Evolutionary conservation across 2,888 invertebrate genomes (phyloP).

Genomic region (Acrobasis consociella): DNA sequence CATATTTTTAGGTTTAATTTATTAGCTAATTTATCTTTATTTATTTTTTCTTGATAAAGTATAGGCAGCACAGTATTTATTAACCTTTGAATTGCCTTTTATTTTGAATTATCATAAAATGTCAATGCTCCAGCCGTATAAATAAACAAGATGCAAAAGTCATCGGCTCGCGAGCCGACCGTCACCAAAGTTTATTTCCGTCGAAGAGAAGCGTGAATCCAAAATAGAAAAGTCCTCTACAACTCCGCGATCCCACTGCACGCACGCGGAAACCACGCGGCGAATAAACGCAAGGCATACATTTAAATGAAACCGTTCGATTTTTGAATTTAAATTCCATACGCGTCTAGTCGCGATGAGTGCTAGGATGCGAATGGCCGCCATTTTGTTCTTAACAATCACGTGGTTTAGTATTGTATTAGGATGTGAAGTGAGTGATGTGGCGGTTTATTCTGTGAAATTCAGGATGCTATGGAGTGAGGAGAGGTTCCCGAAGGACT

Average conservation of each 20-base stretch:
- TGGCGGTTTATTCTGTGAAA: slow-evolving; percentile 93
- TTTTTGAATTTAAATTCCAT: slow-evolving; percentile 27
- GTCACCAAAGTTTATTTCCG: slow-evolving; percentile 75
- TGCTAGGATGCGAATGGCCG: slow-evolving; percentile 52
- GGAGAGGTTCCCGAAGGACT: slow-evolving; percentile 94
- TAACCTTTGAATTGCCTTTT: background rate
- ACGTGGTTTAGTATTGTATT: slow-evolving; percentile 40
- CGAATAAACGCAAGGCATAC: slow-evolving; percentile 37
- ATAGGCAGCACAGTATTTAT: too few relatives aligned
- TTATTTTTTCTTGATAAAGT: too few relatives aligned
- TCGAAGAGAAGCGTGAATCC: slow-evolving; percentile 61
- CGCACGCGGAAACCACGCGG: slow-evolving; percentile 55
- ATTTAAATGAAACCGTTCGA: slow-evolving; percentile 30
- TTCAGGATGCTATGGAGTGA: slow-evolving; percentile 94
- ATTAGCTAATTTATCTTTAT: too few relatives aligned
- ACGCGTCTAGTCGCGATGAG: slow-evolving; percentile 54
- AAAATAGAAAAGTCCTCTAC: slow-evolving; percentile 79
- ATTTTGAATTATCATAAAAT: background rate
- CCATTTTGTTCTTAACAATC: slow-evolving; percentile 66
- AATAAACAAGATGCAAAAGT: slow-evolving; percentile 52
- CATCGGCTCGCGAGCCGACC: slow-evolving; percentile 49
- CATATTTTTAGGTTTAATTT: too few relatives aligned
- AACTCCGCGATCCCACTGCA: slow-evolving; percentile 62
- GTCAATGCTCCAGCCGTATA: slow-evolving; percentile 14
- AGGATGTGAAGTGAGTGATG: slow-evolving; percentile 88